Base-by-base conservation (phyloP, 2,888 invertebrate genomes). In the Trissolcus brochymenae region DNA sequence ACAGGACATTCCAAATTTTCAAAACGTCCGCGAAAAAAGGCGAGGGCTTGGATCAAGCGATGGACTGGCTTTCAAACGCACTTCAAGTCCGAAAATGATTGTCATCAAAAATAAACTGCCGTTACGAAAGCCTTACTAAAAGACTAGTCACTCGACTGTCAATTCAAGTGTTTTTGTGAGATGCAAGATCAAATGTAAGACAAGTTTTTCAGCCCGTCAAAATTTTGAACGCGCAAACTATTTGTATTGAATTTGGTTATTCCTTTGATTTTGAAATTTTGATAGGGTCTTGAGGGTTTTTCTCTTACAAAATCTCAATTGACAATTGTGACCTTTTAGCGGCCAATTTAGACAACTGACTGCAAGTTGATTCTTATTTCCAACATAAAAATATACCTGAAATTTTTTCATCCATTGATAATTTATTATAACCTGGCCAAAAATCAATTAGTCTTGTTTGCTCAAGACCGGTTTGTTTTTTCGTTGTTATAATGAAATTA, bases 1-100 rank as follows among this genome's bases (percentile, higher is more conserved):
- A 97, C 90, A 93, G 99, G 87, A 98, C 98, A 87, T 99, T 99
- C 92, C 98, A 98, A 92, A 99, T 99, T 87, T 99, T 99, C 90
- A 99, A 99, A 91, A 98, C 99, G 1, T 98, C 98, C 0, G 99
- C 99, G 54, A 96, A 97, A 81, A 96, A 98, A 90, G 99, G 99
- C 25, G 98, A 98, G 90, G 99, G 99, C 0, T 92, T 99, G 59
- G 98, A 99, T 89, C 97, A 97, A 90, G 98, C 99, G 76, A 99
- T 99, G 99, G 98, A 99, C 90, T 99, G 99, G 99, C 93, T 97
- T 81, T 95, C 96, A 77, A 97, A 96, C 87, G 95, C 96, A 64
- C 90, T 97, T 85, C 96, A 96, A 90, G 95, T 94, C 87, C 93
- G 94, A 90, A 97, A 97, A 94, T 97, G 88, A 89, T 87, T 80